Percentiles rank a stretch among this genome's conserved stretches.
These are phyloP conservation scores for Odontomachus brunneus DNA, from an alignment of 1,140 invertebrate genomes.

Conservation along the genomic window DNA sequence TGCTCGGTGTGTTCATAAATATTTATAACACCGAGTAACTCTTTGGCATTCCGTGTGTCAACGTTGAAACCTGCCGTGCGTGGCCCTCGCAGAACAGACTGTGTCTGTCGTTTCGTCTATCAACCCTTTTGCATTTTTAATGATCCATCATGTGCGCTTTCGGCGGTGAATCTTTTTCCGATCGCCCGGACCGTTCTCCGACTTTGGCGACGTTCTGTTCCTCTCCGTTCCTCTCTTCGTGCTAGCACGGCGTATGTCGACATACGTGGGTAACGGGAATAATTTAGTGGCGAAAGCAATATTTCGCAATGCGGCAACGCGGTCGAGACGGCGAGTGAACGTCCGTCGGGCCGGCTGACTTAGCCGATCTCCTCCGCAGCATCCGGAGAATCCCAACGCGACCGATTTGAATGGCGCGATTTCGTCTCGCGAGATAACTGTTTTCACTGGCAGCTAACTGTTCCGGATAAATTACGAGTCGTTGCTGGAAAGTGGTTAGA, in stretches of 20 bases:
- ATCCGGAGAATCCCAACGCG: slow-evolving; percentile 29
- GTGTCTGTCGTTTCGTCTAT: slow-evolving; percentile 34
- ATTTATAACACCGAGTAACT: slow-evolving; percentile 68
- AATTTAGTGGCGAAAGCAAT: slow-evolving; percentile 57
- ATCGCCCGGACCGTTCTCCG: no score
- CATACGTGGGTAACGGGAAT: slow-evolving; percentile 48
- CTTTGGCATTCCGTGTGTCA: slow-evolving; percentile 68
- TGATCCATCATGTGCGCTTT: slow-evolving; percentile 54
- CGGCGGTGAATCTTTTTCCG: slow-evolving; percentile 8
- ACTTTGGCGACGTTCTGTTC: no score
- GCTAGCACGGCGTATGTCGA: background rate
- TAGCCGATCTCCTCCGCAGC: slow-evolving; percentile 14
- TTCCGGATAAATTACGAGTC: slow-evolving; percentile 70
- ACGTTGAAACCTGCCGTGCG: slow-evolving; percentile 41
- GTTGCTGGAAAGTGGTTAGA: slow-evolving; percentile 73
- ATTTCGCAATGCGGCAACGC: slow-evolving; percentile 43
- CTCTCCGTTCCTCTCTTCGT: background rate
- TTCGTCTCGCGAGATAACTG: slow-evolving; percentile 57
- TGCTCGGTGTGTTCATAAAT: slow-evolving; percentile 54
- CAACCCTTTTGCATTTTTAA: slow-evolving; percentile 66
- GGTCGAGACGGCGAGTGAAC: slow-evolving; percentile 20
- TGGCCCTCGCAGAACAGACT: slow-evolving; percentile 60
- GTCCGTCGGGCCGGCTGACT: background rate
- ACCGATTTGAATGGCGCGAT: slow-evolving; percentile 34
- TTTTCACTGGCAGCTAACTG: slow-evolving; percentile 68